These are phyloP conservation scores for Habropoda laboriosa DNA, from an alignment of 1,140 invertebrate species.

Conservation along the genomic window DNA sequence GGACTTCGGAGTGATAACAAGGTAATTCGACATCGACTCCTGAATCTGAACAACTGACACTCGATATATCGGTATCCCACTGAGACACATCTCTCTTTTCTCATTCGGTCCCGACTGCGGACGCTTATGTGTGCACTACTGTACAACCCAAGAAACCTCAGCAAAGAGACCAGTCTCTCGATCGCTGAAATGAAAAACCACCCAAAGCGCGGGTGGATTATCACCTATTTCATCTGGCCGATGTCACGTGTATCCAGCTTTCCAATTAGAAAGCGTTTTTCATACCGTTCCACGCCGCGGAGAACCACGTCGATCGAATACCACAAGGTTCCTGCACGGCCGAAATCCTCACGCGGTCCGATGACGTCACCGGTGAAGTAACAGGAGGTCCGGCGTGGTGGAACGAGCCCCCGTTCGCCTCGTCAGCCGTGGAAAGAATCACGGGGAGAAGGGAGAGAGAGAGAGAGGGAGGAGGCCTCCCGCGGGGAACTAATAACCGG, in stretches of 20 bases:
- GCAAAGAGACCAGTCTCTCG: neutral
- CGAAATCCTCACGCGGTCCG: constrained; percentile 27
- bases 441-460: neutral
- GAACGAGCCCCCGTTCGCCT: constrained; percentile 38
- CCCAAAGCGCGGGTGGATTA: neutral
- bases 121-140: no score
- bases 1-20: no score
- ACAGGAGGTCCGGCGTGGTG: constrained; percentile 34
- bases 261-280: constrained; percentile 50
- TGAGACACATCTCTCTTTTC: no score
- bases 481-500: constrained; percentile 75
- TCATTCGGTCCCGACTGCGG: no score
- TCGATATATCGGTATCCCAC: no score
- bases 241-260: constrained; percentile 14
- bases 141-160: neutral
- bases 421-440: constrained; percentile 13
- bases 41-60: no score
- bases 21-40: no score
- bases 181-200: no score
- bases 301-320: constrained; percentile 41
- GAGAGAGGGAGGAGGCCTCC: constrained; percentile 52
- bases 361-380: constrained; percentile 62
- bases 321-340: constrained; percentile 16
- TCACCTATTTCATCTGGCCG: neutral
- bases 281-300: constrained; percentile 13